Conservation (phyloP, 2,797 vertebrate genomes). For the Cirrhinus molitorella region DNA sequence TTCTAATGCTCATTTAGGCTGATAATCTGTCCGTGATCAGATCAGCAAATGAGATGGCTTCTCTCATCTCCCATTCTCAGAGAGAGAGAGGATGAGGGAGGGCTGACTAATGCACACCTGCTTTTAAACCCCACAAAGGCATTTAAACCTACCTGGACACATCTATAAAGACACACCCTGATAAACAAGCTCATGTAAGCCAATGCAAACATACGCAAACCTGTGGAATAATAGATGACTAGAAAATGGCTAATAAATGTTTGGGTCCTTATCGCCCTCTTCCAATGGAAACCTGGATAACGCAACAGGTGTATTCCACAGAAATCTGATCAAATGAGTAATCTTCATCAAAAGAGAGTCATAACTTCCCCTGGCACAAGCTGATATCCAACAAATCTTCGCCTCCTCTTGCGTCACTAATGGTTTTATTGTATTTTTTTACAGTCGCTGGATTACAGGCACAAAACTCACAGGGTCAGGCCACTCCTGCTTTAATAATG, state of each 20-base stretch:
- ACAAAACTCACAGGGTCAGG: constrained; percentile 25
- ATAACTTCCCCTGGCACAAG: constrained; percentile 27
- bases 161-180: constrained; percentile 45
- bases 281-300: not conserved
- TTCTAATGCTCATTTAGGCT: constrained; percentile 46
- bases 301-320: not conserved
- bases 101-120: constrained; percentile 10
- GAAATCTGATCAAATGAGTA: not conserved
- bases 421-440: constrained; percentile 24
- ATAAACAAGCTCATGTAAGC: constrained; percentile 36
- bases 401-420: not conserved
- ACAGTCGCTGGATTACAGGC: not conserved
- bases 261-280: not conserved
- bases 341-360: not conserved
- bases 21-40: constrained; percentile 50
- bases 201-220: constrained; percentile 13
- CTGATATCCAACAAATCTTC: not conserved
- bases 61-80: constrained; percentile 21
- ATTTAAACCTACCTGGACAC: constrained; percentile 50
- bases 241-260: constrained; percentile 6
- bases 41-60: constrained; percentile 42
- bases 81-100: not conserved
- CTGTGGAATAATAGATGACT: constrained; percentile 9
- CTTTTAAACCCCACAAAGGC: constrained; percentile 48
- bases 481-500: not conserved